phyloP scores from a whole-genome alignment of 2,113 vertebrate species.

The Pelvicachromis taeniatus region DNA sequence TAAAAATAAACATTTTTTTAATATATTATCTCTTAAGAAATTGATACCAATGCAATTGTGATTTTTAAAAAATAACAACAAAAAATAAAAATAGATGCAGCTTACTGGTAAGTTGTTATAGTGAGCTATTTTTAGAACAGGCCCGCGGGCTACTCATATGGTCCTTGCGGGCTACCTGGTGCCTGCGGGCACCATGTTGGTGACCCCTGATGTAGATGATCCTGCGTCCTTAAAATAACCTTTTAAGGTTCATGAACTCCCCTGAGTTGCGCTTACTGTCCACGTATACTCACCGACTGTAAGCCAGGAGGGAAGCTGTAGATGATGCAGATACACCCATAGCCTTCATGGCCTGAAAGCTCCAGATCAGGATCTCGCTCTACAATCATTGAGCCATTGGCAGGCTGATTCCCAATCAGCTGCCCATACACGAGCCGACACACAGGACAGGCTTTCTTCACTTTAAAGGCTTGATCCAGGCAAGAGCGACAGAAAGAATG shows the following conservation, averaged over 20 bases:
- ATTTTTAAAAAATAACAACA: no score
- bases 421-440: conserved; percentile 92
- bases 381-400: conserved; percentile 90
- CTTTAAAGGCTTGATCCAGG: conserved; percentile 88
- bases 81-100: no score
- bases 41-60: no score
- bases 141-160: no score
- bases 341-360: conserved; percentile 88
- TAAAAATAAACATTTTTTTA: no score
- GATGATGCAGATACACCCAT: conserved; percentile 92
- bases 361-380: conserved; percentile 84
- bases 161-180: no score
- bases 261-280: not conserved
- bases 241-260: not conserved
- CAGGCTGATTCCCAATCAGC: conserved; percentile 90
- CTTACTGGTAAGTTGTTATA: no score
- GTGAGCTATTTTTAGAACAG: no score
- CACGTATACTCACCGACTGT: conserved; percentile 78
- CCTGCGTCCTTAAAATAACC: not conserved
- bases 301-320: conserved; percentile 93
- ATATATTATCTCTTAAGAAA: no score
- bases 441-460: conserved; percentile 90
- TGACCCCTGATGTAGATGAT: not conserved
- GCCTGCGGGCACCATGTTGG: no score
- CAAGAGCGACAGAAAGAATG: conserved; percentile 90